Evolutionary conservation across 2,113 vertebrate species (phyloP).

Genomic region (Noctilio leporinus): DNA sequence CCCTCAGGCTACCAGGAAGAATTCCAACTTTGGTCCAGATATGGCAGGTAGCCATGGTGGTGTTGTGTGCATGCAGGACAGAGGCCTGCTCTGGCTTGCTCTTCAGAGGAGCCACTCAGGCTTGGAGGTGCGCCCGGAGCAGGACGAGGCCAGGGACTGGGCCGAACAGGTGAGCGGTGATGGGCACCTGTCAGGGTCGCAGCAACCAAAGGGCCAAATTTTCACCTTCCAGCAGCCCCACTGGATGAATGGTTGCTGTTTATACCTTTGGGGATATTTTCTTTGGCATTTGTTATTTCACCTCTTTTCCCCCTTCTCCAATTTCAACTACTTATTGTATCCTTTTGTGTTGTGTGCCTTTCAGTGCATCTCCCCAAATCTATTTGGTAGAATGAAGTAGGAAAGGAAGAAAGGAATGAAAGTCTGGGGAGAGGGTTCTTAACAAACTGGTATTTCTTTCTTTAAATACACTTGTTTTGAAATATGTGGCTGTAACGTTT

Average conservation of each 20-base stretch:
- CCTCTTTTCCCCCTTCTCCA: neutral
- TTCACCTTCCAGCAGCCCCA: neutral
- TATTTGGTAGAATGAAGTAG: neutral
- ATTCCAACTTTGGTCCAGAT: neutral
- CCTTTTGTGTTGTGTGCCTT: neutral
- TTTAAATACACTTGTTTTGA: neutral
- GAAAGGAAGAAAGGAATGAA: neutral
- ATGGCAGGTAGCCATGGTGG: accelerated
- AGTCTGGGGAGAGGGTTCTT: neutral
- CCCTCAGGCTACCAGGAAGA: accelerated
- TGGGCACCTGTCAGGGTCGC: accelerated
- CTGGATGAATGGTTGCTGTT: neutral
- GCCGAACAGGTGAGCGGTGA: accelerated
- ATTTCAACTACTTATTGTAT: neutral
- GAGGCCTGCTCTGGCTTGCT: neutral
- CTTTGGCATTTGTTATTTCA: neutral
- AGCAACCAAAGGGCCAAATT: accelerated
- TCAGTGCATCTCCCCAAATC: neutral
- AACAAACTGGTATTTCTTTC: neutral
- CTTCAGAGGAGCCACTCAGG: no score
- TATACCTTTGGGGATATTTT: neutral
- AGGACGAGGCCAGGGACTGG: accelerated
- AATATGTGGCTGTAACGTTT: neutral
- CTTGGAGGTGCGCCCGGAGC: neutral
- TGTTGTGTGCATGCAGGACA: neutral